Evolutionary conservation across 2,888 invertebrate species (phyloP), one percentile per base, ranked within the genome.

Genomic region (Eupithecia tripunctaria): DNA sequence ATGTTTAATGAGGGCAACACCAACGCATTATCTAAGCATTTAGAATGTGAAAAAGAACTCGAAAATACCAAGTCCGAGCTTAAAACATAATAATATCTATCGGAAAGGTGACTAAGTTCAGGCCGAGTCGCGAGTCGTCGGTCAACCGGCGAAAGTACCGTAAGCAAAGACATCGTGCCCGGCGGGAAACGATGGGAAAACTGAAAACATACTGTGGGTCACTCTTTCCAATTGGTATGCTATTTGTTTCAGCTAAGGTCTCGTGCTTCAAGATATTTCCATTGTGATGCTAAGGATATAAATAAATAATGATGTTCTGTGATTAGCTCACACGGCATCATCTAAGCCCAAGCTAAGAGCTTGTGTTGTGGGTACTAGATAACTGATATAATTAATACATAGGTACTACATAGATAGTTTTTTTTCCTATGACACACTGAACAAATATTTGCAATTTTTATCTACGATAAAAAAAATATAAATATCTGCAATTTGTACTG

Each of bases 101-200:
- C 51, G 71, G 59, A 72, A 72, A 77, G 71, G 76, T 79, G 79
- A 79, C 73, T 79, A 76, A 78, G 80, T 78, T 80, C 78, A 80
- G 74, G 72, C 73, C 72, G 75, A 71, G 25, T 67, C 76, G 74
- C 51, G 73, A 71, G 67, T 68, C 83, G 85, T 77, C 74, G 72
- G 73, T 63, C 82, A 85, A 78, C 78, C 85, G 85, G 86, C 84
- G 86, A 89, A 88, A 90, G 90, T 91, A 91, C 91, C 91, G 91
- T 91, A 89, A 89, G 67, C 70, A 47, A 60, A 67, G 72, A 72
- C 47, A 59, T 47, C 70, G 73, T 76, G 79, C 80, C 70, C 71
- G 76, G 76, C 77, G 78, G 79, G 67, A 77, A 75, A 73, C 71
- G 70, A 75, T 74, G 74, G 73, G 77, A 73, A 78, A 74, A 70